Percentiles rank a stretch among this genome's conserved stretches.
phyloP scores from a whole-genome alignment of 2,888 invertebrate genomes.

The Spodoptera exigua region DNA sequence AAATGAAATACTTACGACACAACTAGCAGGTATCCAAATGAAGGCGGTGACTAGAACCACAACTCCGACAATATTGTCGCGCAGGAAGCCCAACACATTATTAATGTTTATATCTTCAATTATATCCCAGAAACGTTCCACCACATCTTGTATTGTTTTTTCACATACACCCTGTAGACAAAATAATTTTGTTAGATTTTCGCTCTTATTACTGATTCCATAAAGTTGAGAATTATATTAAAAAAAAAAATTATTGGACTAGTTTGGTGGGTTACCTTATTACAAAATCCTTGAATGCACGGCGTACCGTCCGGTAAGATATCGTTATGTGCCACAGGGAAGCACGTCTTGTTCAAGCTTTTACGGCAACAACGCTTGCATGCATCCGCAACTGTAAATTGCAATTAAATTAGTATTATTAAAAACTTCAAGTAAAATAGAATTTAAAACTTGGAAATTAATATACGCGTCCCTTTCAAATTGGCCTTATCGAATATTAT shows the following conservation, averaged over 20 bases:
- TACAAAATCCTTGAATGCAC: conserved; percentile 98
- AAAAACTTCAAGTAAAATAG: no score
- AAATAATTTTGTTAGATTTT: conserved; percentile 62
- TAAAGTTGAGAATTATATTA: no score
- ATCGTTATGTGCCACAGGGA: conserved; percentile 96
- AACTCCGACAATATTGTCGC: conserved; percentile 98
- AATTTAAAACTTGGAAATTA: no score
- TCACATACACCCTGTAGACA: conserved; percentile 95
- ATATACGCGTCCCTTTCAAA: no score
- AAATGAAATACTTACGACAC: conserved; percentile 85
- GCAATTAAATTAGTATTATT: no score
- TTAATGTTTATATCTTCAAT: conserved; percentile 99
- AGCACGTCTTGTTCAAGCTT: conserved; percentile 97
- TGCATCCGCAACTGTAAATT: conserved; percentile 95
- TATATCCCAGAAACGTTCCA: conserved; percentile 98
- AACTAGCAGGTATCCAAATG: conserved; percentile 98
- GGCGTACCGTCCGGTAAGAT: conserved; percentile 97
- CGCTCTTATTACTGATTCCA: no score
- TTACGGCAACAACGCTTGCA: conserved; percentile 98
- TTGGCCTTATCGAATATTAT: no score
- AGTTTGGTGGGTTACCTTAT: conserved; percentile 90
- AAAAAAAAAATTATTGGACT: no score
- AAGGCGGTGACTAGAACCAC: conserved; percentile 97
- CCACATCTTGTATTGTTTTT: conserved; percentile 98
- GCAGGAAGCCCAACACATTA: conserved; percentile 95